These are phyloP conservation scores for Endotricha flammealis DNA, from an alignment of 2,888 invertebrate species.

Conservation along the genomic window DNA sequence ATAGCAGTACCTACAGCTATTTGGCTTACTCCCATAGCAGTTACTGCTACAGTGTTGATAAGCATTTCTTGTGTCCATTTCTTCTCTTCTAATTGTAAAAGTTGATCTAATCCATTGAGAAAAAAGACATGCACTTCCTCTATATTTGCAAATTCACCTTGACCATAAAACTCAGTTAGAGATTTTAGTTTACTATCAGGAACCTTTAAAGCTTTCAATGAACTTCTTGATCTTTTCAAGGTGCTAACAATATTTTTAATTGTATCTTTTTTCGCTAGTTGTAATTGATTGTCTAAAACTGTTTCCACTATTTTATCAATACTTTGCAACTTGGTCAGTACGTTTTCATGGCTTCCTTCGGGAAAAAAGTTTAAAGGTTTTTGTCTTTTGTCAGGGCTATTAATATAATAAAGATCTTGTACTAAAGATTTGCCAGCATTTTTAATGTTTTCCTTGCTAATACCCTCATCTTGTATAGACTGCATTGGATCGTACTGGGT, in stretches of 20 bases:
- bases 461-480: neutral
- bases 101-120: slow-evolving; percentile 22
- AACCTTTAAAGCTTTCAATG: slow-evolving; percentile 11
- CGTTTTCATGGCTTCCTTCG: neutral
- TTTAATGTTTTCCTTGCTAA: neutral
- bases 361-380: neutral
- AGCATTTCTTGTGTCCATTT: slow-evolving; percentile 22
- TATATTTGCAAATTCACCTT: slow-evolving; percentile 12
- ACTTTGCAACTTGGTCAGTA: neutral
- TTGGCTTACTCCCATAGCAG: slow-evolving; percentile 21
- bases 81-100: slow-evolving; percentile 21
- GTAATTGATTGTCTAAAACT: slow-evolving; percentile 7
- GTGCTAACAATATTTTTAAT: slow-evolving; percentile 10
- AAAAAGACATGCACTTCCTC: slow-evolving; percentile 20
- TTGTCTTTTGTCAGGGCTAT: slow-evolving; percentile 7
- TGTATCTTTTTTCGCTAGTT: slow-evolving; percentile 9
- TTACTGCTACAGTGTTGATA: slow-evolving; percentile 13
- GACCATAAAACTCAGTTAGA: slow-evolving; percentile 10
- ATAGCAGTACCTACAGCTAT: slow-evolving; percentile 21
- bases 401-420: slow-evolving; percentile 1
- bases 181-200: slow-evolving; percentile 12
- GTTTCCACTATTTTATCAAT: slow-evolving; percentile 4
- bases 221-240: slow-evolving; percentile 8
- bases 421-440: neutral
- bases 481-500: neutral